A percentile compares a stretch with the other conserved stretches of the same genome.
These are phyloP conservation scores for Stratiomys singularior DNA, from an alignment of 2,888 invertebrate genomes.

Conservation along the genomic window DNA sequence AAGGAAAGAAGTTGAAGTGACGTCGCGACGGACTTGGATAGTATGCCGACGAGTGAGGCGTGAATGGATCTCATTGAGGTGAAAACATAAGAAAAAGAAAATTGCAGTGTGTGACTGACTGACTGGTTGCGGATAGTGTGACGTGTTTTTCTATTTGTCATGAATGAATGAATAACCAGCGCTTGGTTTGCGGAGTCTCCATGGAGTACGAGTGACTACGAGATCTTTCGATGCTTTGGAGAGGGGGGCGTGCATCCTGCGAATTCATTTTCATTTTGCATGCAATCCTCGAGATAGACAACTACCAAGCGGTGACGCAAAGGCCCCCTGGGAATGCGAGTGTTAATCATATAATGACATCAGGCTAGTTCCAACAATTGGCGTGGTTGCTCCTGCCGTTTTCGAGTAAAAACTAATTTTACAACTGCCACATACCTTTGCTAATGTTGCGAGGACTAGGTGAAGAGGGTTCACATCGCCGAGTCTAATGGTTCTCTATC, in stretches of 20 bases:
- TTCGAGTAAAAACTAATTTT: background rate
- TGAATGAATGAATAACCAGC: conserved; percentile 27
- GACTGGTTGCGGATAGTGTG: conserved; percentile 27
- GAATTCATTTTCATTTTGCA: background rate
- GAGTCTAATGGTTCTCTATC: conserved; percentile 4
- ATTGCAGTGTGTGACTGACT: conserved; percentile 35
- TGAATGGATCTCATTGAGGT: conserved; percentile 27
- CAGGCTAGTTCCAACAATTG: background rate
- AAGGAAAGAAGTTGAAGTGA: conserved; percentile 36
- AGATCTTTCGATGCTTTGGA: background rate
- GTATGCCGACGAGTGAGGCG: conserved; percentile 15
- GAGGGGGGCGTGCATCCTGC: background rate
- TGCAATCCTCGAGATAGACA: too few relatives aligned
- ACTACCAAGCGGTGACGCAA: conserved; percentile 14
- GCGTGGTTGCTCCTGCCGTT: too few relatives aligned
- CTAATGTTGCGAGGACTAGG: background rate
- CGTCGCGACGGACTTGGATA: conserved; percentile 3
- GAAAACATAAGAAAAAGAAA: conserved; percentile 35
- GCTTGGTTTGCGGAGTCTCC: background rate
- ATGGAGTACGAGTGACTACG: background rate
- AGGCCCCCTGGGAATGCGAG: conserved; percentile 13
- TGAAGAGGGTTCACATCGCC: background rate
- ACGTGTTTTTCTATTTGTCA: conserved; percentile 44
- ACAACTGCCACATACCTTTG: background rate
- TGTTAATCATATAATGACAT: background rate